A percentile compares a stretch with the other conserved stretches of the same genome.
phyloP scores from a whole-genome alignment of 1,140 invertebrate genomes.

The Drepana arcuata region DNA sequence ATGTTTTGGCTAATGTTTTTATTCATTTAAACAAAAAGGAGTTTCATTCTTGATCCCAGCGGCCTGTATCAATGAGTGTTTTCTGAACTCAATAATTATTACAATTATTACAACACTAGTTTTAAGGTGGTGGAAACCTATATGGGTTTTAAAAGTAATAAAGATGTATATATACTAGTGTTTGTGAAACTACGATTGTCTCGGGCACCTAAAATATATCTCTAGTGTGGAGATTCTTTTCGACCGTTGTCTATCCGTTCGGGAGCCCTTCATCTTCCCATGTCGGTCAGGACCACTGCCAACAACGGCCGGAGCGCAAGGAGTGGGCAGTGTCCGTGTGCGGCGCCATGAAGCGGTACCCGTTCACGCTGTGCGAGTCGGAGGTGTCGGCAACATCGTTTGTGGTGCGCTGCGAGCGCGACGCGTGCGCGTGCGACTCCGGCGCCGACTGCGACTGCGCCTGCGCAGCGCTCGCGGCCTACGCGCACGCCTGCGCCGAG shows the following conservation, averaged over 20 bases:
- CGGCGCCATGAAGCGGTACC: slow-evolving; percentile 78
- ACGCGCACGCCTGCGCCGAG: slow-evolving; percentile 85
- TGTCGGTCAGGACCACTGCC: slow-evolving; percentile 77
- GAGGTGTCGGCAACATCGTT: slow-evolving; percentile 82
- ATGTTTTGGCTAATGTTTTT: too few species aligned
- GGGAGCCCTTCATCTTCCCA: neutral
- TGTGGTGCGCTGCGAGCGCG: slow-evolving; percentile 81
- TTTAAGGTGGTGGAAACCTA: too few species aligned
- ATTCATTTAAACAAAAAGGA: too few species aligned
- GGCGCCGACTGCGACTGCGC: slow-evolving; percentile 93
- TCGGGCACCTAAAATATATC: too few species aligned
- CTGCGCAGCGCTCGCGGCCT: slow-evolving; percentile 89
- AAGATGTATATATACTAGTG: too few species aligned
- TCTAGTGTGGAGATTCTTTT: neutral
- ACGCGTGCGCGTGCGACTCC: slow-evolving; percentile 89
- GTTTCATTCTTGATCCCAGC: too few species aligned
- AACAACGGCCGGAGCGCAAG: slow-evolving; percentile 79
- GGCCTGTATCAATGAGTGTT: too few species aligned
- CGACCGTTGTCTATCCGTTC: neutral
- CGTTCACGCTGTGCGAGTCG: slow-evolving; percentile 84
- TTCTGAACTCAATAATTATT: too few species aligned
- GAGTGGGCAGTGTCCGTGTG: slow-evolving; percentile 85
- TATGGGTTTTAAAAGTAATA: too few species aligned
- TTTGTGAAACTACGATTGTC: too few species aligned
- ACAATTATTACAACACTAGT: too few species aligned